These are phyloP conservation scores for Numenius phaeopus DNA, from an alignment of 2,797 vertebrate species.

Conservation along the genomic window DNA sequence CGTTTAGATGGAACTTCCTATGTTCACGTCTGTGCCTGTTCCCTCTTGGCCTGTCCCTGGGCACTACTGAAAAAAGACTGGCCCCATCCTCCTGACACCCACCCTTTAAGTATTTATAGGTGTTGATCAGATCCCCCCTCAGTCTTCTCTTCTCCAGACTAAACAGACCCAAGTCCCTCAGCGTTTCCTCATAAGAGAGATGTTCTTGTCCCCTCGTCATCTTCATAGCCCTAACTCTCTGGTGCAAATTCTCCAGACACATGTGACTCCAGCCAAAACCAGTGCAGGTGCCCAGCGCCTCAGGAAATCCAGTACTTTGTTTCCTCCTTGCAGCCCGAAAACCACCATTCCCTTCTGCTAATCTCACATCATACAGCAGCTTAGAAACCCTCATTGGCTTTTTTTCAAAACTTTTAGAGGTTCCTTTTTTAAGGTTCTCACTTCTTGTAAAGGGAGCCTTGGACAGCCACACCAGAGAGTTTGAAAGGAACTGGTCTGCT, in stretches of 20 bases:
- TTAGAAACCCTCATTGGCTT: background rate
- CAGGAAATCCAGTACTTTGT: background rate
- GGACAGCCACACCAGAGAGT: background rate
- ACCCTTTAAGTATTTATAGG: too few relatives aligned
- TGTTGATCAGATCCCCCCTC: too few relatives aligned
- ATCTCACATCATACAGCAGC: background rate
- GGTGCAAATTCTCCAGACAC: background rate
- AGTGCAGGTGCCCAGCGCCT: background rate
- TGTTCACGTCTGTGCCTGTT: too few relatives aligned
- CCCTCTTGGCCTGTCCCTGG: too few relatives aligned
- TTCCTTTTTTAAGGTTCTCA: background rate
- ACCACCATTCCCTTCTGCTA: background rate
- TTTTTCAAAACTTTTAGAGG: background rate
- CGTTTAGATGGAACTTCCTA: too few relatives aligned
- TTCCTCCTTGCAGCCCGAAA: background rate
- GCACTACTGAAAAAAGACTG: too few relatives aligned
- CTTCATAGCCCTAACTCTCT: too few relatives aligned
- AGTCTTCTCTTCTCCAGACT: too few relatives aligned
- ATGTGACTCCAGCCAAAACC: background rate
- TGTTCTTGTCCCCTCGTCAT: too few relatives aligned
- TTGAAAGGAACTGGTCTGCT: background rate
- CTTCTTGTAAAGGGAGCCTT: background rate
- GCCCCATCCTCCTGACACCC: too few relatives aligned
- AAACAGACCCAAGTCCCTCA: too few relatives aligned
- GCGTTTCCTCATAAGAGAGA: too few relatives aligned